Percentiles rank a stretch among this genome's conserved stretches.
Conservation (phyloP, 2,888 invertebrate species). For the Dasysyrphus albostriatus region DNA sequence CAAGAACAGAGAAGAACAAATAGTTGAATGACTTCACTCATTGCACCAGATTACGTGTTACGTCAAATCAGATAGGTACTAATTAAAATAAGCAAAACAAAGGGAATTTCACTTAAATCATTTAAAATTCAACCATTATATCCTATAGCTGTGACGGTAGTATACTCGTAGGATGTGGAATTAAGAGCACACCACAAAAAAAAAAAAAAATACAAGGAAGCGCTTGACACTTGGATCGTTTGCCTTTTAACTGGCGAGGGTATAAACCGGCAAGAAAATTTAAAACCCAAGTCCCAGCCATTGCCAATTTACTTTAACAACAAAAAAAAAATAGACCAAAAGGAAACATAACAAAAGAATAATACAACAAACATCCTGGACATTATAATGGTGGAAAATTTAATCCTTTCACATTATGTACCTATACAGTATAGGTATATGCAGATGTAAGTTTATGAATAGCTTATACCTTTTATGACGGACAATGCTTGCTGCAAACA, state of each 20-base stretch:
- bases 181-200: constrained; percentile 6
- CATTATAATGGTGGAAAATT: constrained; percentile 58
- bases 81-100: constrained; percentile 24
- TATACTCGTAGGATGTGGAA: not conserved
- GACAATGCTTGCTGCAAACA: constrained; percentile 8
- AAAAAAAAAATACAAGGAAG: not conserved
- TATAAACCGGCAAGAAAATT: constrained; percentile 44
- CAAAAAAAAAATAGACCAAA: constrained; percentile 20
- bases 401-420: constrained; percentile 42
- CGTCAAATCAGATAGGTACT: too few relatives aligned
- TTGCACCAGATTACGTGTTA: too few relatives aligned
- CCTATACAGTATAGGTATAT: not conserved
- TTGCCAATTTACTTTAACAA: constrained; percentile 57
- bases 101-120: constrained; percentile 16
- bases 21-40: too few relatives aligned
- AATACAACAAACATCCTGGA: constrained; percentile 43
- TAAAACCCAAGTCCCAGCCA: constrained; percentile 37
- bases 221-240: constrained; percentile 20
- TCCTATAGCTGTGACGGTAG: not conserved
- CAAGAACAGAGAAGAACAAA: too few relatives aligned
- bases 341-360: constrained; percentile 28
- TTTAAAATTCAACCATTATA: constrained; percentile 19
- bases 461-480: constrained; percentile 53
- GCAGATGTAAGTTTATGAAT: constrained; percentile 31
- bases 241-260: constrained; percentile 26